Base-by-base conservation (phyloP, 2,888 invertebrate species). In the Drosophila picticornis region DNA sequence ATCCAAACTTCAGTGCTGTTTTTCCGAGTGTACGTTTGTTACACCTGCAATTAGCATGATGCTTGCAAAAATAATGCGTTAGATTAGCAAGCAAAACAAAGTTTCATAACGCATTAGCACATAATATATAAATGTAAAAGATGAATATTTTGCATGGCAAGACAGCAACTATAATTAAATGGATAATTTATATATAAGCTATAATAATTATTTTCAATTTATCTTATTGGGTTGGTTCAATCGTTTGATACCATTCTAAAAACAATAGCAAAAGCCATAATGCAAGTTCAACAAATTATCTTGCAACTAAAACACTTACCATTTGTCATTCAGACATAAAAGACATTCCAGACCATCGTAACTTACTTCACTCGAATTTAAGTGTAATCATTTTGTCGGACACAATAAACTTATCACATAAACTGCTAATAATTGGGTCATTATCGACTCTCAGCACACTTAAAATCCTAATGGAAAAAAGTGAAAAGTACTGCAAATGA, bases 401-500 rank as follows among this genome's bases (percentile, higher is more conserved):
- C 43, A 25, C 48, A 43, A 34, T 22, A 29, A 25, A 38, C 56
- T 56, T 46, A 25, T 46, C 46, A 46, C 25, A 27, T 25, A 25
- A 46, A 46, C 2, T 32, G 50, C 27, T 13, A n/a, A 31, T 32
- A 67, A 38, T 67, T 36, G 52, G 67, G 67, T 67, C 57, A 69
- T 67, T 43, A 67, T 27, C 52, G 25, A 43, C 43, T 31, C 32
- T 32, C 55, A 64, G 53, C 10, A 63, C 40, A 34, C 16, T 48
- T 50, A 29, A 46, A 34, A 19, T 34, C 11, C 16, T 50, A 16
- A 11, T 25, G 19, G 32, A 13, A 59, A 25, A 9, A 36, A 16
- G 13, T 34, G 0, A 19, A n/a, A 19, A 19, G 2, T 19, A 7
- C 11, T 27, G 27, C 25, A n/a, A n/a, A 2, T 11, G 7, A 2